Conservation (phyloP, 37 sponge, comb jelly and placozoan species). For the Lycopodina hypogea region DNA sequence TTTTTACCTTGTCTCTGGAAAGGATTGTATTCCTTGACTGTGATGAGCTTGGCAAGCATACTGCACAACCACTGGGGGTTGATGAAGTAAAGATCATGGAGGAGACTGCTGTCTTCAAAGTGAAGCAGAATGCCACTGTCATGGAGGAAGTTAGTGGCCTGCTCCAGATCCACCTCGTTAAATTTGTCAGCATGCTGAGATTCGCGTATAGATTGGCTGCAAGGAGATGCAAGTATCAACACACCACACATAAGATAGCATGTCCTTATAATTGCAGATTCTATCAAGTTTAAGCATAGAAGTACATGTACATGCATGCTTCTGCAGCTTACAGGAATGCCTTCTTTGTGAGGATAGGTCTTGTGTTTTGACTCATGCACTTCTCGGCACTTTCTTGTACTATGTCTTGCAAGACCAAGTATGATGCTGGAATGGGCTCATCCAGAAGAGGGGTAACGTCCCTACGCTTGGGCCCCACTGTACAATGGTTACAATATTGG, state of each 20-base stretch:
- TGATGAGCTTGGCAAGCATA: slow-evolving; percentile 60
- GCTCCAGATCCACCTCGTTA: slow-evolving; percentile 56
- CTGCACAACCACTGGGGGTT: slow-evolving; percentile 86
- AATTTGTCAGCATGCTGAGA: not conserved
- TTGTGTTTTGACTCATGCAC: slow-evolving; percentile 19
- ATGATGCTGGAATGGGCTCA: slow-evolving; percentile 61
- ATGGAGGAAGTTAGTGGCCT: slow-evolving; percentile 76
- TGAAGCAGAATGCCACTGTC: slow-evolving; percentile 82
- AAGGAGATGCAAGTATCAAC: slow-evolving; percentile 4
- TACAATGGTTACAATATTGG: not conserved
- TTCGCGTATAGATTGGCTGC: not conserved
- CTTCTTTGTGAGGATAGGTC: slow-evolving; percentile 56
- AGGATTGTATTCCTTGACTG: slow-evolving; percentile 45
- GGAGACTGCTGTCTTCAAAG: slow-evolving; percentile 47
- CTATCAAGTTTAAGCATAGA: too few relatives aligned
- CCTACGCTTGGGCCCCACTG: too few relatives aligned
- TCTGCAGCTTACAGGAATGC: slow-evolving; percentile 36
- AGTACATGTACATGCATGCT: too few relatives aligned
- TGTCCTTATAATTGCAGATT: too few relatives aligned
- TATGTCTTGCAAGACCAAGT: slow-evolving; percentile 57
- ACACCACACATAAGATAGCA: slow-evolving; percentile 27
- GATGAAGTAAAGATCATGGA: slow-evolving; percentile 72
- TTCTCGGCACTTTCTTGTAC: slow-evolving; percentile 35
- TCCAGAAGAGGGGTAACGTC: slow-evolving; percentile 46
- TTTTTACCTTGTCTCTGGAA: slow-evolving; percentile 65